phyloP scores from a whole-genome alignment of 2,888 invertebrate species.

The Apodemia duryi region DNA sequence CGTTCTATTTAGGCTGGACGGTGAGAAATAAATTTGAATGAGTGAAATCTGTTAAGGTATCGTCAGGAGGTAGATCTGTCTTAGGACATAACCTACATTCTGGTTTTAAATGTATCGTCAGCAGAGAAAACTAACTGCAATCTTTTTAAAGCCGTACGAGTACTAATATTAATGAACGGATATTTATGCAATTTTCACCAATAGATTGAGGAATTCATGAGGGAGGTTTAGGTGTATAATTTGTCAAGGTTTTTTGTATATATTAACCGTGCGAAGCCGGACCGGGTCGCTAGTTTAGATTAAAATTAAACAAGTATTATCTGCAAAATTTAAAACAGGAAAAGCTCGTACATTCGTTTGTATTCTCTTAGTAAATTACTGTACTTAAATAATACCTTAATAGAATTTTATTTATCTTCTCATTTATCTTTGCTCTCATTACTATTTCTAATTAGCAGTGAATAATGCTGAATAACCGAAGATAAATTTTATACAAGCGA shows the following conservation, averaged over 20 bases:
- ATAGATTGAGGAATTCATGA: too few species aligned
- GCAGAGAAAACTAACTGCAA: slow-evolving; percentile 31
- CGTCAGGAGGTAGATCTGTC: slow-evolving; percentile 32
- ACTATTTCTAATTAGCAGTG: slow-evolving; percentile 12
- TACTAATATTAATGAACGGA: too few species aligned
- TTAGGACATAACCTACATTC: slow-evolving; percentile 62
- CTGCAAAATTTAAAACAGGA: neutral
- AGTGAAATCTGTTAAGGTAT: slow-evolving; percentile 44
- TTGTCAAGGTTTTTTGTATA: too few species aligned
- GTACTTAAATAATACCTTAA: slow-evolving; percentile 8
- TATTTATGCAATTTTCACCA: too few species aligned
- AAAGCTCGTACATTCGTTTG: neutral
- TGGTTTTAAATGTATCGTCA: slow-evolving; percentile 37
- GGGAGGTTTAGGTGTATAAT: too few species aligned
- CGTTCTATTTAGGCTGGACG: slow-evolving; percentile 16
- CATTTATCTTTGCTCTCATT: slow-evolving; percentile 12
- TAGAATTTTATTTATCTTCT: slow-evolving; percentile 7
- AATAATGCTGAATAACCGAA: slow-evolving; percentile 5
- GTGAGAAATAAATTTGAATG: slow-evolving; percentile 37
- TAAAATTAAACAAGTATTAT: too few species aligned
- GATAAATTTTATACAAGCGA: neutral
- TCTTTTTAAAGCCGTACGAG: too few species aligned
- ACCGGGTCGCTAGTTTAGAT: too few species aligned
- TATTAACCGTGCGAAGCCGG: too few species aligned
- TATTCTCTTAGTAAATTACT: neutral